These are phyloP conservation scores for Labeo rohita DNA, from an alignment of 2,113 vertebrate species.

Conservation along the genomic window DNA sequence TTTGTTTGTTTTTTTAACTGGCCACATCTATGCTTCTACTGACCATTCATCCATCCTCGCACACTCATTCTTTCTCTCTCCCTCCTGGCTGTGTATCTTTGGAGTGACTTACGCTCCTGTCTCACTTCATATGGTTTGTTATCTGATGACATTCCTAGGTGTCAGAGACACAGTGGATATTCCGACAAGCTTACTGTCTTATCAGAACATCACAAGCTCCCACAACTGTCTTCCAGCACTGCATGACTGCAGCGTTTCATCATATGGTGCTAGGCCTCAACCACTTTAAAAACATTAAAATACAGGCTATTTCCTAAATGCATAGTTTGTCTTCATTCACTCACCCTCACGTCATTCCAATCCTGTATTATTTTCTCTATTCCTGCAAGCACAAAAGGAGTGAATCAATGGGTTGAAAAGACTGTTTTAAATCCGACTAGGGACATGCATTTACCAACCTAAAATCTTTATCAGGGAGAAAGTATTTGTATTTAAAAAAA, in stretches of 20 bases:
- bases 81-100: slow-evolving; percentile 8
- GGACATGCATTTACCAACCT: background rate
- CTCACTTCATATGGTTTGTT: slow-evolving; percentile 54
- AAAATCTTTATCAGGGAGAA: background rate
- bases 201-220: slow-evolving; percentile 58
- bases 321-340: background rate
- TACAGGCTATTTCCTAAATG: background rate
- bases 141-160: slow-evolving; percentile 60
- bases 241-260: slow-evolving; percentile 35
- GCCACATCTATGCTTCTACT: slow-evolving; percentile 14
- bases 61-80: slow-evolving; percentile 16
- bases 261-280: background rate
- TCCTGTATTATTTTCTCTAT: background rate
- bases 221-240: slow-evolving; percentile 40
- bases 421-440: background rate
- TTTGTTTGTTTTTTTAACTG: too few relatives aligned
- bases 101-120: slow-evolving; percentile 51
- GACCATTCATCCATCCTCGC: slow-evolving; percentile 17
- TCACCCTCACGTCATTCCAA: background rate
- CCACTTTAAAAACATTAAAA: slow-evolving; percentile 24
- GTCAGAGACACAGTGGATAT: slow-evolving; percentile 57
- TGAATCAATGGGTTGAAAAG: background rate
- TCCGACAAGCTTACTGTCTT: slow-evolving; percentile 49
- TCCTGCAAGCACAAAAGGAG: background rate
- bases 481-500: background rate